Conservation (phyloP, 2,113 vertebrate species). For the Phainopepla nitens region DNA sequence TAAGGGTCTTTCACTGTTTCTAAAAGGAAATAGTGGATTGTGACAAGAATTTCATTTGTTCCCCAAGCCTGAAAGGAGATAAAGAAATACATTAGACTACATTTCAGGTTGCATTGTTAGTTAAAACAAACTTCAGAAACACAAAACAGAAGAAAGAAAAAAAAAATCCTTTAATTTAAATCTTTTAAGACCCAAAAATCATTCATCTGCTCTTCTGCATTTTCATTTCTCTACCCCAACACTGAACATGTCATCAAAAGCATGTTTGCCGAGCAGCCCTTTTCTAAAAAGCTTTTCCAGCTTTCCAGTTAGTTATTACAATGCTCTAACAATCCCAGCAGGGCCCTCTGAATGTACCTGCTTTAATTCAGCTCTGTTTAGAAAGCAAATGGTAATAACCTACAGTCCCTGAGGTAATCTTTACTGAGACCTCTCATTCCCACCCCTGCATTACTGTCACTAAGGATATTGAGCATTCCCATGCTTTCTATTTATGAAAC, state of each 20-base stretch:
- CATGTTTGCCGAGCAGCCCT: not conserved
- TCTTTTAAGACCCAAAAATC: not conserved
- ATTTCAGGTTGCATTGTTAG: not conserved
- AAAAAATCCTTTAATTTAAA: not conserved
- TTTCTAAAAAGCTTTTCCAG: not conserved
- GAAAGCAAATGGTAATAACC: not conserved
- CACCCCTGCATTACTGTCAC: not conserved
- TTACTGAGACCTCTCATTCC: not conserved
- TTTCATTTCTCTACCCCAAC: not conserved
- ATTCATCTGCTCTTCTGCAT: not conserved
- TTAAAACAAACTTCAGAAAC: not conserved
- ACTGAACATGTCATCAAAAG: not conserved
- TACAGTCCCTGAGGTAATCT: not conserved
- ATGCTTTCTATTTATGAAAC: constrained; percentile 38
- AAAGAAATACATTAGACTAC: not conserved
- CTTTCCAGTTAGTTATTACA: not conserved
- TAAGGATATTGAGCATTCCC: constrained; percentile 20
- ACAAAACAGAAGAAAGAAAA: not conserved
- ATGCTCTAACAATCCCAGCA: not conserved
- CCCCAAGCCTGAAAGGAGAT: constrained; percentile 64
- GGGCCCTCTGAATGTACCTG: not conserved
- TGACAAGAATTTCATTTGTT: constrained; percentile 48
- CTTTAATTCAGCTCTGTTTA: constrained; percentile 17
- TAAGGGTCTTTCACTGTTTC: not conserved
- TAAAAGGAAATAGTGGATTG: not conserved